phyloP scores from a whole-genome alignment of 2,113 vertebrate species.

The Castor canadensis region DNA sequence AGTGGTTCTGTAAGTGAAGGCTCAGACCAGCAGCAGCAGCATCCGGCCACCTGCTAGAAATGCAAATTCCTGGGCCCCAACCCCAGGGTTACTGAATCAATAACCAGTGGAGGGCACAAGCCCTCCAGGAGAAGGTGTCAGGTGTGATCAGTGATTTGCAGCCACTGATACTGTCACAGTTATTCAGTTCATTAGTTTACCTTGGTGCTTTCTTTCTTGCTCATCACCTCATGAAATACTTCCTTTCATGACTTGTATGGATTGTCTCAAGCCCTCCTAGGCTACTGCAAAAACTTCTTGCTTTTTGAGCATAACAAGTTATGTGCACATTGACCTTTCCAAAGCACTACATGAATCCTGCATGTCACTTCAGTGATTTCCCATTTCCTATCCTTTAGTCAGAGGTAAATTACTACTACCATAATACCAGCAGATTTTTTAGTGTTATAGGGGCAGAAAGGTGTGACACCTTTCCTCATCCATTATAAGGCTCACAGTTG shows the following conservation, averaged over 20 bases:
- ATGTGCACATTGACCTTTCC: neutral
- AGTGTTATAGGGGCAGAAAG: neutral
- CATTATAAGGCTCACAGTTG: neutral
- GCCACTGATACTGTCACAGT: neutral
- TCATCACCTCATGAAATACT: neutral
- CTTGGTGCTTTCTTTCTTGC: neutral
- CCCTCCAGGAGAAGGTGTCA: neutral
- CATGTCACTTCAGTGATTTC: neutral
- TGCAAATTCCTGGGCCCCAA: neutral
- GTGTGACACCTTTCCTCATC: neutral
- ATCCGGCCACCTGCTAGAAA: neutral
- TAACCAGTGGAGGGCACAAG: neutral
- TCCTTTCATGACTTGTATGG: neutral
- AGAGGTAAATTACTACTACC: neutral
- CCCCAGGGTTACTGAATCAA: neutral
- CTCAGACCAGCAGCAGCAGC: neutral
- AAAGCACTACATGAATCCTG: neutral
- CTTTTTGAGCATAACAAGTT: neutral
- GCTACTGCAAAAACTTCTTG: neutral
- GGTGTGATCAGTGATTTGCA: neutral
- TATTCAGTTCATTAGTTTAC: neutral
- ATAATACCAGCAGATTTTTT: neutral
- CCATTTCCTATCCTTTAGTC: slow-evolving; percentile 7
- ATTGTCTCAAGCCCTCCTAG: neutral
- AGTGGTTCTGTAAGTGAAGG: neutral